Evolutionary conservation across 1,140 invertebrate genomes (phyloP).

Genomic region (Camponotus vicinus): DNA sequence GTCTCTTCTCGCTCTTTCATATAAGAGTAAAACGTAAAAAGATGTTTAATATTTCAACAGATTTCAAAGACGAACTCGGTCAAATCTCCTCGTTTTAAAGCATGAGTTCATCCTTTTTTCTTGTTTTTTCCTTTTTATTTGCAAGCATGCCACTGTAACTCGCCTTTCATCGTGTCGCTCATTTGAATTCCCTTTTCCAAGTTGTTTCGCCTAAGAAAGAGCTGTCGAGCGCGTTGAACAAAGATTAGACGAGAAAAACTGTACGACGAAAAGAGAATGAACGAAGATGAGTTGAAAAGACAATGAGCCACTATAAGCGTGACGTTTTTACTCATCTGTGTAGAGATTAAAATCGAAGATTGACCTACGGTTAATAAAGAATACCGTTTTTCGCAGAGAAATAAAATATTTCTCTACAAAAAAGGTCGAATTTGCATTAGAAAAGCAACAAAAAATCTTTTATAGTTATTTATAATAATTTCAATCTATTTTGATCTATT

Average conservation of each 20-base stretch:
- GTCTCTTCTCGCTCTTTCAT: neutral
- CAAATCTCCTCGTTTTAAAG: conserved; percentile 57
- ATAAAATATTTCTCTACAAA: neutral
- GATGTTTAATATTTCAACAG: conserved; percentile 53
- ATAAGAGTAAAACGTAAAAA: conserved; percentile 5
- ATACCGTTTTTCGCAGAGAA: neutral
- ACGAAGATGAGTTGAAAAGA: conserved; percentile 51
- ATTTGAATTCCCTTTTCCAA: conserved; percentile 58
- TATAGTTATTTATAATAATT: neutral
- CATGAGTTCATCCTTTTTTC: neutral
- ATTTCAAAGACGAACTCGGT: conserved; percentile 57
- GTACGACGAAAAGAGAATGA: conserved; percentile 23
- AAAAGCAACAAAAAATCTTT: neutral
- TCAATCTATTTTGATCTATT: neutral
- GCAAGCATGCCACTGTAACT: conserved; percentile 53
- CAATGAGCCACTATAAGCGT: conserved; percentile 47
- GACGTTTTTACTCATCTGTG: conserved; percentile 62
- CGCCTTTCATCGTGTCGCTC: conserved; percentile 55
- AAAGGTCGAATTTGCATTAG: neutral
- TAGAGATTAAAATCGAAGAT: conserved; percentile 56
- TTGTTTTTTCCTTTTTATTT: conserved; percentile 15
- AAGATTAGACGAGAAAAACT: conserved; percentile 40
- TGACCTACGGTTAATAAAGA: conserved; percentile 4
- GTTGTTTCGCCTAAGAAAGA: conserved; percentile 49
- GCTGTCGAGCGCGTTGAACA: conserved; percentile 18